phyloP scores from a whole-genome alignment of 2,888 invertebrate species.

The Tipula helvola region DNA sequence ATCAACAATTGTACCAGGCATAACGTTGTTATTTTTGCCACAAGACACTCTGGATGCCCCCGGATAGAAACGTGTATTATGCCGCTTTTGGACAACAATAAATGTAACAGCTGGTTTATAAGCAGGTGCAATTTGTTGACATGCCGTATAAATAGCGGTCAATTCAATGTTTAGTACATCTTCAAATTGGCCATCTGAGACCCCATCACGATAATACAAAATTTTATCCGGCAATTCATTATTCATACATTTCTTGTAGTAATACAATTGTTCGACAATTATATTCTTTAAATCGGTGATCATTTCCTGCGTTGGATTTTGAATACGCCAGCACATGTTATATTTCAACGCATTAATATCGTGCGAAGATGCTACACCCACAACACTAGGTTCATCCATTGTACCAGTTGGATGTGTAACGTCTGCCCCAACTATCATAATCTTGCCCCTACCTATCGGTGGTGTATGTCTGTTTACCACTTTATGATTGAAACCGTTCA shows the following conservation, averaged over 20 bases:
- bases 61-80: constrained; percentile 66
- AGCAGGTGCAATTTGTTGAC: constrained; percentile 27
- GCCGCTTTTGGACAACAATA: constrained; percentile 90
- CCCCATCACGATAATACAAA: constrained; percentile 74
- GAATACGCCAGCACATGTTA: constrained; percentile 64
- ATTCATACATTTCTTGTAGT: constrained; percentile 38
- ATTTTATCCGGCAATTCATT: constrained; percentile 38
- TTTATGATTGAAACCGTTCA: constrained; percentile 69
- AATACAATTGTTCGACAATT: constrained; percentile 47
- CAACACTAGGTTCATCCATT: constrained; percentile 41
- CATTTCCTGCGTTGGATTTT: constrained; percentile 59
- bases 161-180: constrained; percentile 41
- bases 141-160: constrained; percentile 57
- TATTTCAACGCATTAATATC: constrained; percentile 56
- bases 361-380: constrained; percentile 64
- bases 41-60: constrained; percentile 31
- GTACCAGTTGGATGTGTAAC: constrained; percentile 71
- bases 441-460: constrained; percentile 15
- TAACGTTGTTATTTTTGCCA: constrained; percentile 58
- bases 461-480: constrained; percentile 21
- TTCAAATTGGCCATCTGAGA: constrained; percentile 71
- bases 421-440: constrained; percentile 72
- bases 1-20: constrained; percentile 81
- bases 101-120: constrained; percentile 75
- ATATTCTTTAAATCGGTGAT: constrained; percentile 61